Conservation (phyloP, 2,113 vertebrate species). For the Nanorana parkeri region DNA sequence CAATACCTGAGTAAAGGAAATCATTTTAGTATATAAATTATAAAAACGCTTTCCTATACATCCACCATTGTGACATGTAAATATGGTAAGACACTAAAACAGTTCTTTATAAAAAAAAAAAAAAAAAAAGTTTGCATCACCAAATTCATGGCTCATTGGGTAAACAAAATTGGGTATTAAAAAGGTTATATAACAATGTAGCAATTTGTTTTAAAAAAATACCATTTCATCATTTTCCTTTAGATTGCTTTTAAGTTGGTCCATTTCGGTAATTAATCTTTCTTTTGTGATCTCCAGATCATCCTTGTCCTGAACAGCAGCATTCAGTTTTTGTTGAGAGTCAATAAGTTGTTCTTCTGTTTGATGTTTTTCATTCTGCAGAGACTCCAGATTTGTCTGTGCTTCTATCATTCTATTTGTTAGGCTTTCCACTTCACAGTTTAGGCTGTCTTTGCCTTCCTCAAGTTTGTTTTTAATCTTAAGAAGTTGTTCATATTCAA, state of each 20-base stretch:
- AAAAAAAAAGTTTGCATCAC: not conserved
- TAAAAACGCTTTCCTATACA: no score
- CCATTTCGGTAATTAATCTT: not conserved
- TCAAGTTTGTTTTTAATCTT: slow-evolving; percentile 46
- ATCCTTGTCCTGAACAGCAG: slow-evolving; percentile 40
- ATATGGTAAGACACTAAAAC: not conserved
- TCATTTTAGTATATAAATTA: no score
- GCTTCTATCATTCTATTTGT: slow-evolving; percentile 26
- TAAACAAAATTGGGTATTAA: not conserved
- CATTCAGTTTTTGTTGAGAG: slow-evolving; percentile 12
- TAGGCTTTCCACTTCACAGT: slow-evolving; percentile 42
- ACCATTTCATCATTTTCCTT: slow-evolving; percentile 55
- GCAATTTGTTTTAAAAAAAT: not conserved
- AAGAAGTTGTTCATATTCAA: slow-evolving; percentile 19
- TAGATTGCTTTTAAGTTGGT: slow-evolving; percentile 49
- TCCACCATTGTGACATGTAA: not conserved
- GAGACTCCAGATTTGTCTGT: slow-evolving; percentile 30
- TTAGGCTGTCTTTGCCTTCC: slow-evolving; percentile 15
- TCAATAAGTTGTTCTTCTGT: not conserved
- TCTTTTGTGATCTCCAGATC: slow-evolving; percentile 19
- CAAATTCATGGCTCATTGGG: not conserved
- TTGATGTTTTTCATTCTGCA: slow-evolving; percentile 51
- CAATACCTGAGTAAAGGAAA: not conserved
- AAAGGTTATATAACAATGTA: not conserved
- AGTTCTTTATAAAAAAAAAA: not conserved